Base-by-base conservation (phyloP, 2,797 vertebrate genomes). In the Lerista edwardsae region DNA sequence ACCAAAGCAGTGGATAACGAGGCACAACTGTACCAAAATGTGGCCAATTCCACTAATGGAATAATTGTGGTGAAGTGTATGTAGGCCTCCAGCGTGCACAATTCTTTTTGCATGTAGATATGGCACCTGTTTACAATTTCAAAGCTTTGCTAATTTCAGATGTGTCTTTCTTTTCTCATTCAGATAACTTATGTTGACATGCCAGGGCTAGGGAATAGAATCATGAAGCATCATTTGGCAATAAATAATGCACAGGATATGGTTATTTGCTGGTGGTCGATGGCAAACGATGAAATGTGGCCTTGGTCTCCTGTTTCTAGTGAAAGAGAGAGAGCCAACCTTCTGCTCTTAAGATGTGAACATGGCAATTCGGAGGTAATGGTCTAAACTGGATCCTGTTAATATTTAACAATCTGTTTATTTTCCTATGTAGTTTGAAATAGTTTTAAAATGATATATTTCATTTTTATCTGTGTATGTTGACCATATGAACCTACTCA, bases 191-290 rank as follows among this genome's bases (percentile, higher is more conserved):
- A 97, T 47, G 91, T 93, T 91, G 97, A 98, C 87, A 91, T 97
- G 84, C 95, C 94, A 55, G 97, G 97, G 27, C 93, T 94, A 39
- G 91, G 92, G 64, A 95, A 95, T 8, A 96, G 94, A 19, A 95
- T 96, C 75, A 89, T 94, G 65, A 94, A 93, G 81, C 96, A 97
- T 86, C 96, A 34, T 25, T 92, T 98, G 82, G 93, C 92, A 84
- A 94, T 99, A 86, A 99, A 97, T 93, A 92, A 67, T 89, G 62
- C 93, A 44, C 97, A 99, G 91, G 98, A 99, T 72, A 88, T 96
- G 91, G 96, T 95, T 17, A 86, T 98, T 93, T 99, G 98, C 95
- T 99, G 98, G 98, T 98, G 98, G 98, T 95, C 95, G 64, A 89
- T 94, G 86, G 87, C 93, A 3, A 95, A 89, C 83, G 97, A 97